Evolutionary conservation across 1,140 invertebrate species (phyloP), one percentile per base, ranked within the genome.

Genomic region (Drosophila tropicalis): DNA sequence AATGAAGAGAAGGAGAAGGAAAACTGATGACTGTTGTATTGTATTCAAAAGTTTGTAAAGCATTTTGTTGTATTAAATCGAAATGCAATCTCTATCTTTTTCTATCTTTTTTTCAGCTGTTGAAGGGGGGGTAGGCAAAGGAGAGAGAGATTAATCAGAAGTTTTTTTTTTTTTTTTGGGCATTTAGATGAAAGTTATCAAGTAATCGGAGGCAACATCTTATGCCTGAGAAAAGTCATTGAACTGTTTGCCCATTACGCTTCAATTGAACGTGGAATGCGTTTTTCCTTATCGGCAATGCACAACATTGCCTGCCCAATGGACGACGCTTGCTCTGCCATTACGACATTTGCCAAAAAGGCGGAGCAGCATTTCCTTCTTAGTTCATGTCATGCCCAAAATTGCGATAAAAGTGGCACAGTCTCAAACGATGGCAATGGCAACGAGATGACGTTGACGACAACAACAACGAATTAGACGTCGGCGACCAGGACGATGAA

Each of bases 311-410:
- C 51, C 22, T 55, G 51, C 29, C 56, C 56, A 58, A 36, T 36
- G 56, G 56, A 25, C 54, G 13, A 22, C 13, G 1, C 25, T 36
- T 12, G 34, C 34, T 32, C 56, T 47, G 5, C 54, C 54, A 56
- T 56, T 32, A 56, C 56, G 32, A 58, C 56, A 58, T 58, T 58
- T 58, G 56, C 56, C 56, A 58, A 58, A 58, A 58, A 58, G 56
- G 56, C 56, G 56, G 56, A 36, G 56, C 15, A 19, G 17, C 29
- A 29, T 29, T 5, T 29, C 29, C 29, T 15, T 32, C 56, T 58
- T n/a, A 58, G 15, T 32, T 58, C 56, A 58, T 58, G 56, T 58
- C 56, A 58, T 58, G 56, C 56, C 56, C 56, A 58, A 58, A 58
- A 58, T n/a, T 58, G 56, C 56, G 56, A 58, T 58, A 58, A 58